Percentiles rank a stretch among this genome's conserved stretches.
Evolutionary conservation across 2,888 invertebrate genomes (phyloP).

Genomic region (Drosophila eohydei): DNA sequence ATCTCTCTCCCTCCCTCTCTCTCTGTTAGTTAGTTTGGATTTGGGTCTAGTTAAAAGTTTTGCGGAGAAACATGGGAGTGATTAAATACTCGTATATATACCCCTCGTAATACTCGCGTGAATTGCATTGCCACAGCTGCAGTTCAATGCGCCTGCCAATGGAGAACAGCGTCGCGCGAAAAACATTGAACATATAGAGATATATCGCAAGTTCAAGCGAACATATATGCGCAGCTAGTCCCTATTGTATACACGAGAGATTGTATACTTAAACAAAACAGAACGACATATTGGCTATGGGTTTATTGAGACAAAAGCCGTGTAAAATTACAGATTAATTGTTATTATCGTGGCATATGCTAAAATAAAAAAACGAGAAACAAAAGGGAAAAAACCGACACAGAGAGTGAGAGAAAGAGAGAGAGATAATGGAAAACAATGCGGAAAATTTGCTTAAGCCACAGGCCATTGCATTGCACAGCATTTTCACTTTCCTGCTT

Average conservation of each 20-base stretch:
- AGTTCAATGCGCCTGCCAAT: slow-evolving; percentile 50
- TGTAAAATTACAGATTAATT: slow-evolving; percentile 65
- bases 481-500: slow-evolving; percentile 63
- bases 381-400: slow-evolving; percentile 24
- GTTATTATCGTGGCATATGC: slow-evolving; percentile 39
- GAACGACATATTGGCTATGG: slow-evolving; percentile 46
- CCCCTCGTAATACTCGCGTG: slow-evolving; percentile 34
- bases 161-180: slow-evolving; percentile 34
- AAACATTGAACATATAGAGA: slow-evolving; percentile 53
- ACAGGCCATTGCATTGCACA: slow-evolving; percentile 36
- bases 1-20: not conserved
- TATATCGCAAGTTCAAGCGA: slow-evolving; percentile 9
- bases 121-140: slow-evolving; percentile 29
- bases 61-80: slow-evolving; percentile 32
- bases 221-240: not conserved
- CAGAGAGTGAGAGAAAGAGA: not conserved
- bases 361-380: slow-evolving; percentile 12
- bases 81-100: slow-evolving; percentile 42
- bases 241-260: not conserved
- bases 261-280: slow-evolving; percentile 25
- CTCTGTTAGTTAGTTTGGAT: slow-evolving; percentile 2
- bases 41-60: slow-evolving; percentile 29
- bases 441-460: slow-evolving; percentile 55
- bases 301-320: slow-evolving; percentile 48
- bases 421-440: slow-evolving; percentile 47